Evolutionary conservation across 2,888 invertebrate genomes (phyloP), one percentile per base, ranked within the genome.

Genomic region (Leucophenga maculata): DNA sequence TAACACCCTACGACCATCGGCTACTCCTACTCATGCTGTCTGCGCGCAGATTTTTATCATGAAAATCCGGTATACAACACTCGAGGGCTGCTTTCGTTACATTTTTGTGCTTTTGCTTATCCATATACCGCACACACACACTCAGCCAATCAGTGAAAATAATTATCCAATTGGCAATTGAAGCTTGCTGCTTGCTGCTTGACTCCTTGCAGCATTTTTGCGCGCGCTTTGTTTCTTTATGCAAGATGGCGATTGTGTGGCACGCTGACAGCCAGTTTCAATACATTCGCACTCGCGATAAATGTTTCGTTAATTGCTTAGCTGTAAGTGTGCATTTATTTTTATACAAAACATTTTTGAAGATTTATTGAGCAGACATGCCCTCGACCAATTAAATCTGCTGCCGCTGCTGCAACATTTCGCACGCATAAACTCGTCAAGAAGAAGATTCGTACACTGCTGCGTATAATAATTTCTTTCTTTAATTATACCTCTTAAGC

Each of bases 91-190:
- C 39, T 26, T 16, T 60, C 16, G 44, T 16, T 18, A 13, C 44
- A 44, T 39, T 11, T 60, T 11, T 60, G 44, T 60, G 60, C 60
- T n/a, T 16, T 44, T n/a, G 31, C 16, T 57, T 26, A 31, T 13
- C 31, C 57, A 31, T 3, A 57, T n/a, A n/a, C n/a, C n/a, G n/a
- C n/a, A 57, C 26, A 26, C 31, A 57, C 31, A 57, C 57, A 57
- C 31, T 31, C 57, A 57, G 11, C 0, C 16, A 68, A 71, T 68
- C 66, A 65, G 69, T 60, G 64, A 74, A 74, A 74, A 68, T 75
- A 76, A 75, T 75, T 75, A 75, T 72, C 72, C 74, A 70, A 75
- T 75, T 75, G 73, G 59, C 70, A 65, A 55, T 64, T 67, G 67
- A 67, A 52, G 54, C 54, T 54, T 32, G 54, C 31, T 52, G 65